A percentile compares a stretch with the other conserved stretches of the same genome.
phyloP scores from a whole-genome alignment of 2,888 invertebrate species.

The Plebejus anna region DNA sequence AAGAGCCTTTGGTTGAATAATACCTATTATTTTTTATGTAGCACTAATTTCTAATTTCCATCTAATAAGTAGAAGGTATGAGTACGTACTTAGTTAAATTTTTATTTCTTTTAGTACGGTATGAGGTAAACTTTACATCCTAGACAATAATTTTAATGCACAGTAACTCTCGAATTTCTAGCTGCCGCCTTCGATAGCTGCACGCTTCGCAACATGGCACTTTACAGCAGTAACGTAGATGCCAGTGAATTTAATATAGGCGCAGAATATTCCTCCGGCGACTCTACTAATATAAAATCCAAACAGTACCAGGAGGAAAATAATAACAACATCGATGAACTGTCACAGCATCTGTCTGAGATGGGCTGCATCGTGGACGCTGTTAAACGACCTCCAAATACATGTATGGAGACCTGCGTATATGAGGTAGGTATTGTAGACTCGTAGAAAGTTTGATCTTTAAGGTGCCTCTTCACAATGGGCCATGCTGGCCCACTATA shows the following conservation, averaged over 20 bases:
- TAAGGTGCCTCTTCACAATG: no score
- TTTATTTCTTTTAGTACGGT: not conserved
- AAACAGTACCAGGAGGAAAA: conserved; percentile 69
- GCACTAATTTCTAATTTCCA: not conserved
- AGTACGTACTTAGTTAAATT: not conserved
- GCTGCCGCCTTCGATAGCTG: conserved; percentile 44
- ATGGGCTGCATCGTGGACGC: conserved; percentile 74
- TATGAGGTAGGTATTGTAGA: conserved; percentile 40
- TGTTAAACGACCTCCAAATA: conserved; percentile 64
- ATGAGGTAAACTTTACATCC: not conserved
- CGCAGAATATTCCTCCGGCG: conserved; percentile 62
- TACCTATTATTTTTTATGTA: not conserved
- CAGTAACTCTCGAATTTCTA: conserved; percentile 44
- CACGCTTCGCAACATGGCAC: conserved; percentile 67
- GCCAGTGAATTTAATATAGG: conserved; percentile 47
- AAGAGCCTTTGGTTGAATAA: not conserved
- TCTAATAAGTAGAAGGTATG: not conserved
- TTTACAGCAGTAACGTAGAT: conserved; percentile 51
- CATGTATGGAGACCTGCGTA: conserved; percentile 66
- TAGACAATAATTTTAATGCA: conserved; percentile 26
- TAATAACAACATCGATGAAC: conserved; percentile 71
- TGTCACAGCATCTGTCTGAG: conserved; percentile 65
- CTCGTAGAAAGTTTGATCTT: no score
- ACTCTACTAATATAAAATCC: conserved; percentile 59
- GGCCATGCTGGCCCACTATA: no score